Base-by-base conservation (phyloP, 2,797 vertebrate species). In the Rousettus madagascariensis region DNA sequence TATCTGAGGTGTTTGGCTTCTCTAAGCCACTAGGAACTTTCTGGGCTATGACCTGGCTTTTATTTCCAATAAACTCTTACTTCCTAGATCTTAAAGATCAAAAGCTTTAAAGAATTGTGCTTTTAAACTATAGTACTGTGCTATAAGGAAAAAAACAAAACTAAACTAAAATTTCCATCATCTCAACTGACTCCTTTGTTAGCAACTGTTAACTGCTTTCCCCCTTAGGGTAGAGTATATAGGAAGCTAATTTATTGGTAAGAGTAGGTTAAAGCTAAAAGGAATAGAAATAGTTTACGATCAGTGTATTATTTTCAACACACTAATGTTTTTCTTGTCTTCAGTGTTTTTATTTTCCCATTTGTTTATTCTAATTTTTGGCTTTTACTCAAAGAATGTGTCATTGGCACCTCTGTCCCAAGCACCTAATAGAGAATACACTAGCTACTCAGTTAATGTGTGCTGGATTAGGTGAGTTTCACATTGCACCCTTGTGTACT, bases 71-170 rank as follows among this genome's bases (percentile, higher is more conserved):
- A 43, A 36, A 0, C 8, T 38, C 19, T 13, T n/a, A 5, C 57
- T 91, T 95, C 28, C 46, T 82, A 69, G 59, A 68, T 66, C 30
- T 94, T 77, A 90, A 78, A 92, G 30, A n/a, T 65, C 7, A 61
- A 63, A 94, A 68, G 6, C 13, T 51, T 30, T 19, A 83, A 57
- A 89, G 9, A 83, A 77, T 49, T 38, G 4, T 82, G 19, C 15
- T 90, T 86, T 90, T 46, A 84, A 84, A 26, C 24, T 86, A n/a
- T 10, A 65, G 5, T 53, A 20, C 2, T 79, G 2, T 61, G 10
- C 41, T 69, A 3, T 53, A 7, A 43, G 5, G 26, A n/a, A 77
- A 19, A 38, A 26, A 77, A 19, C n/a, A 26, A 66, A 51, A 41
- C 38, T 38, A 91, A 53, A 57, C 28, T 16, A 80, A 30, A 79